Conservation (phyloP, 1,140 invertebrate genomes). For the Choristoneura fumiferana region DNA sequence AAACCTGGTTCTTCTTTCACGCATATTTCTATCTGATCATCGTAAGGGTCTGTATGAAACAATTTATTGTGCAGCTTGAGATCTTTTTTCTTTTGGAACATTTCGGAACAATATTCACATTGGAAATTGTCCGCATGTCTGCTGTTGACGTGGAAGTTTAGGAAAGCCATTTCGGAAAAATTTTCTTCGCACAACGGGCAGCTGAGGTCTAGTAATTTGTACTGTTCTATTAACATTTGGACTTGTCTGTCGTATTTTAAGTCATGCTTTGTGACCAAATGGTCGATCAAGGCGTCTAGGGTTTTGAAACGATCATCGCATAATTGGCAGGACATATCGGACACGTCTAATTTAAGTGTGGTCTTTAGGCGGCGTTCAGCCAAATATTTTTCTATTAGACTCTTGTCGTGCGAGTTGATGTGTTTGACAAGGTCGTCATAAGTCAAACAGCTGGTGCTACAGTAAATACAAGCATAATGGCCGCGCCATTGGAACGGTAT, state of each 20-base stretch:
- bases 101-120: conserved; percentile 7
- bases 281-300: not conserved
- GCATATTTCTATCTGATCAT: not conserved
- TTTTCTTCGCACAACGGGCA: not conserved
- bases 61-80: not conserved
- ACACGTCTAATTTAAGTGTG: not conserved
- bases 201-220: conserved; percentile 4
- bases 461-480: conserved; percentile 1
- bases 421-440: not conserved
- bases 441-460: not conserved
- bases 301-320: not conserved
- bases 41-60: not conserved
- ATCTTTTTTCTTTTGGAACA: not conserved
- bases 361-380: not conserved
- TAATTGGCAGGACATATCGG: not conserved
- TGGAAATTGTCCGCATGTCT: not conserved
- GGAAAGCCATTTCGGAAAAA: not conserved
- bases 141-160: not conserved
- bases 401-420: not conserved
- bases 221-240: not conserved
- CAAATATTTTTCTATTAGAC: not conserved
- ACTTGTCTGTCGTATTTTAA: not conserved
- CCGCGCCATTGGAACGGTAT: conserved; percentile 5
- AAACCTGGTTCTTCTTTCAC: conserved; percentile 6
- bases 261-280: not conserved